phyloP scores from a whole-genome alignment of 2,113 vertebrate genomes.

The Pontoporia blainvillei region DNA sequence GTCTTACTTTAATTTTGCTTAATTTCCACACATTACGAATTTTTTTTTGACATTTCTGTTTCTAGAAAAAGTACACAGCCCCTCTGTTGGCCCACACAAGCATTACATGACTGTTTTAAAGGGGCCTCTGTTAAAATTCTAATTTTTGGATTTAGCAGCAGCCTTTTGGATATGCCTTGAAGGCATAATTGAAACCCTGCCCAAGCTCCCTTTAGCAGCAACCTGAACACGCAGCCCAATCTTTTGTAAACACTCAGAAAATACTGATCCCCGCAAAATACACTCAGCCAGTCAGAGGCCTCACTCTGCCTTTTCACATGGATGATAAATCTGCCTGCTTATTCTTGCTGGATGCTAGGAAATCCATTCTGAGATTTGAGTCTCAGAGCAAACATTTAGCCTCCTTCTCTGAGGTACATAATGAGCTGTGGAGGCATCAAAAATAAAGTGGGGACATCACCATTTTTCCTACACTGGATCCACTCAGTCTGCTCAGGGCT shows the following conservation, averaged over 20 bases:
- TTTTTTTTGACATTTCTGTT: not conserved
- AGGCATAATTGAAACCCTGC: slow-evolving; percentile 45
- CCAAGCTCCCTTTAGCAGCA: slow-evolving; percentile 43
- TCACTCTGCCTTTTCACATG: not conserved
- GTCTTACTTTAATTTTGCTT: slow-evolving; percentile 22
- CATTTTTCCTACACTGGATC: not conserved
- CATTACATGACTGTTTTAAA: not conserved
- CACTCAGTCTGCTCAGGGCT: not conserved
- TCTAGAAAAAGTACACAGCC: not conserved
- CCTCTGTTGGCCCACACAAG: slow-evolving; percentile 27
- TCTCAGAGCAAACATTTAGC: not conserved
- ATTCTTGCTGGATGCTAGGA: slow-evolving; percentile 2
- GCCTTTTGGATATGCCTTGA: slow-evolving; percentile 58
- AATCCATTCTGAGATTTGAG: not conserved
- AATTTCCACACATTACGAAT: not conserved
- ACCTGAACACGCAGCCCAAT: slow-evolving; percentile 4
- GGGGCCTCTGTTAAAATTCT: slow-evolving; percentile 43
- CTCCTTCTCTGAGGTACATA: not conserved
- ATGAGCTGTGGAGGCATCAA: not conserved
- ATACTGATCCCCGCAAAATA: slow-evolving; percentile 56
- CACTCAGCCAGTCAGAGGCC: not conserved
- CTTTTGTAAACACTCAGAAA: slow-evolving; percentile 57
- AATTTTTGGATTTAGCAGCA: slow-evolving; percentile 30
- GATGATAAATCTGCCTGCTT: not conserved
- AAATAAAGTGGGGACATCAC: slow-evolving; percentile 30